Base-by-base conservation (phyloP, 2,888 invertebrate genomes). In the Temnothorax rugatulus region DNA sequence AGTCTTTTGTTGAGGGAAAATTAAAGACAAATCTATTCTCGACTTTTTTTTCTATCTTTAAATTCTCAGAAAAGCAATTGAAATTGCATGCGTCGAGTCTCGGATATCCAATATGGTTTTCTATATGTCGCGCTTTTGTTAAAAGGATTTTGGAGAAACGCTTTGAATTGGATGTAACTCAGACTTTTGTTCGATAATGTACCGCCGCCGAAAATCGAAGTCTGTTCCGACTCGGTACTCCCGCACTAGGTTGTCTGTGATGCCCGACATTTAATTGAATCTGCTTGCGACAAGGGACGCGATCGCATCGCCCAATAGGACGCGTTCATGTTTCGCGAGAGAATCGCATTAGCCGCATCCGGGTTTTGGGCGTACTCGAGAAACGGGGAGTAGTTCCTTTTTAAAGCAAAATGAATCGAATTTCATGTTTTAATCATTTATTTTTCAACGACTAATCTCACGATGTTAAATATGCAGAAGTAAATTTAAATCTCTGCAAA, bases 181-280 rank as follows among this genome's bases (percentile, higher is more conserved):
- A 15, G 41, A 77, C 54, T 77, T 41, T 77, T 54, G 54, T 38
- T 41, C 52, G 38, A 2, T 44, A 74, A 59, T 63, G 63, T 75
- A 75, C 50, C 5, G 34, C 21, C 57, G 29, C 47, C 57, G 57
- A 59, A 68, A 79, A 59, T 68, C 69, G 34, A 69, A 64, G 15
- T 66, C 47, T 15, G 18, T 44, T 59, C 3, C 57, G 44, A 69
- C 34, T 69, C 59, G 68, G 59, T 79, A 68, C 21, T 21, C 66
- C 21, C 44, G 21, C 15, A 57, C 21, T 18, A 38, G 44, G 11
- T 47, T 79, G 54, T 79, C 44, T 50, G 52, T 57, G 15, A 77
- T 77, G 77, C 34, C 13, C 21, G 44, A 34, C 38, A 44, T 68
- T 79, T 79, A 79, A 79, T 79, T 79, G 79, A 79, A 79, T 79